Evolutionary conservation across 2,888 invertebrate genomes (phyloP).

Genomic region (Malacosoma neustria): DNA sequence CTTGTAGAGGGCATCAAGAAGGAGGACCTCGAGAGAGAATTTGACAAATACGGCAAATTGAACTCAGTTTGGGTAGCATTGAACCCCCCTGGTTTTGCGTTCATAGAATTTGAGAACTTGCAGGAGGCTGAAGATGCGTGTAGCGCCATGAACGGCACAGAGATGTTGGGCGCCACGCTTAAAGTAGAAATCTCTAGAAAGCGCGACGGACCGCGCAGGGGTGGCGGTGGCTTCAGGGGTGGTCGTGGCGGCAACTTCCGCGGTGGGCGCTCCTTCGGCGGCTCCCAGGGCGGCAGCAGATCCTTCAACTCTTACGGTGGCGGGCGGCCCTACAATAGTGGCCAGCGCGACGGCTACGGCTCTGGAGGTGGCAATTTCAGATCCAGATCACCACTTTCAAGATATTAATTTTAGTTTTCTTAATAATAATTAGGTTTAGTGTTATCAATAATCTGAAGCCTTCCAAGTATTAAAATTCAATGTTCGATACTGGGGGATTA

Average conservation of each 20-base stretch:
- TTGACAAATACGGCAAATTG: constrained; percentile 93
- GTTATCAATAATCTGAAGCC: constrained; percentile 74
- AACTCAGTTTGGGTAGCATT: constrained; percentile 95
- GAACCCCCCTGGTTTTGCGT: constrained; percentile 95
- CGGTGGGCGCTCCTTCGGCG: constrained; percentile 63
- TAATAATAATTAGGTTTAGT: constrained; percentile 66
- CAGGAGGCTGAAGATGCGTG: constrained; percentile 93
- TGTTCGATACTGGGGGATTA: constrained; percentile 66
- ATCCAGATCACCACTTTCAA: constrained; percentile 65
- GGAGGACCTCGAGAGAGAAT: constrained; percentile 92
- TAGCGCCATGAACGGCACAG: constrained; percentile 90
- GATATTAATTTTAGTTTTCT: constrained; percentile 65
- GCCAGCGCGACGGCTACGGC: constrained; percentile 58
- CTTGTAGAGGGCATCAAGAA: constrained; percentile 92
- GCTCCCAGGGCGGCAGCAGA: constrained; percentile 69
- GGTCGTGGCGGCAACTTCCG: constrained; percentile 63
- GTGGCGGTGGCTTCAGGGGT: constrained; percentile 75
- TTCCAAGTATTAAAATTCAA: constrained; percentile 70
- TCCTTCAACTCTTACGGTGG: constrained; percentile 74
- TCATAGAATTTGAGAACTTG: constrained; percentile 92
- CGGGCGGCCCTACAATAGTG: constrained; percentile 52
- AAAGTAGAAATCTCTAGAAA: constrained; percentile 92
- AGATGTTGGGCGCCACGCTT: constrained; percentile 89
- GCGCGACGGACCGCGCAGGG: constrained; percentile 81
- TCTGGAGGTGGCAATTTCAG: constrained; percentile 68